Base-by-base conservation (phyloP, 2,888 invertebrate genomes). In the Drosophila leonis region DNA sequence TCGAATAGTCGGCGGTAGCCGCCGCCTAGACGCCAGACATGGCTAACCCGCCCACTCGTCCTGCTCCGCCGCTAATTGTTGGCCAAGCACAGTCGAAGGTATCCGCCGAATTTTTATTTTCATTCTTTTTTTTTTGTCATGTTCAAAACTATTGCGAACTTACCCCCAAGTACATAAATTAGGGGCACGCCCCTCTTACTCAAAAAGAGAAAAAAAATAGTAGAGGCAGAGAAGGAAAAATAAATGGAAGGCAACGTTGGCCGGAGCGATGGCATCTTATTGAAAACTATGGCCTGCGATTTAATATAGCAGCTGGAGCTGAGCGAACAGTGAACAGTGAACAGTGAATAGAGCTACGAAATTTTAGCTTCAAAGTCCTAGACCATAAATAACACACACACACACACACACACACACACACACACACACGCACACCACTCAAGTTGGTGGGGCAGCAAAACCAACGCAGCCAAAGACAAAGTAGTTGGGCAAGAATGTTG, bases 261-360 rank as follows among this genome's bases (percentile, higher is more conserved):
- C 29, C 39, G 80, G 39, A 48, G 33, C 78, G 54, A 61, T 70
- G 83, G 73, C 87, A 70, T 89, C 90, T 82, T 88, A 88, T 88
- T 90, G 86, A 90, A 83, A 83, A 88, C 90, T 90, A 90, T 79
- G 87, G 80, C 64, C 66, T 71, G 68, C 86, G 75, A 85, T 88
- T 83, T 90, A 83, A 90, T 83, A 83, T 68, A 88, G 85, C 85
- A 59, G 52, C 65, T 42, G 65, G 55, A 55, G 48, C 48, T 27
- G 20, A 44, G 48, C 42, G 13, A 35, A 24, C 24, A 24, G 24
- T 24, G 24, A 24, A 24, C 24, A 52, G 29, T 48, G 63, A 63
- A n/a, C 42, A 44, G 29, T 51, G 51, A 68, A 54, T 44, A 24
- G 65, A 65, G 27, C 41, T 42, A 10, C 54, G 37, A 39, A 56